These are phyloP conservation scores for Campaea margaritaria DNA, from an alignment of 2,888 invertebrate species.

Conservation along the genomic window DNA sequence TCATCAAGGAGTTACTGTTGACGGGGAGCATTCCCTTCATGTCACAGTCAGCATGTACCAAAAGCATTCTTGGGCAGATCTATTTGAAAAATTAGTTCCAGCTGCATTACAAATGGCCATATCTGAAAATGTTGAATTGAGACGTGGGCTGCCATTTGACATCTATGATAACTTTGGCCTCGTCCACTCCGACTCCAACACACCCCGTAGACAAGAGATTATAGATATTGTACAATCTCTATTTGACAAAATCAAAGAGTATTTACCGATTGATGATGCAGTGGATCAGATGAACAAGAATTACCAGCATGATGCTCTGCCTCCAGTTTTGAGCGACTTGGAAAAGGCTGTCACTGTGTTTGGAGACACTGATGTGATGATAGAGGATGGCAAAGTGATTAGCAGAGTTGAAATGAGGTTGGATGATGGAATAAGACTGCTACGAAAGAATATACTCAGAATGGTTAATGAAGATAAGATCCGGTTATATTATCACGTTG, in stretches of 20 bases:
- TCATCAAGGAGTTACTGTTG: slow-evolving; percentile 93
- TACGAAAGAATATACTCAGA: slow-evolving; percentile 83
- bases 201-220: slow-evolving; percentile 79
- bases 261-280: slow-evolving; percentile 90
- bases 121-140: slow-evolving; percentile 88
- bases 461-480: slow-evolving; percentile 87
- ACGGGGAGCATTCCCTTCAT: slow-evolving; percentile 95
- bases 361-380: slow-evolving; percentile 89
- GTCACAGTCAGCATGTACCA: slow-evolving; percentile 97
- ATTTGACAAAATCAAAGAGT: slow-evolving; percentile 84
- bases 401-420: slow-evolving; percentile 88
- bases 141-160: slow-evolving; percentile 92
- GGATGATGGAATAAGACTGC: slow-evolving; percentile 86
- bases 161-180: slow-evolving; percentile 91
- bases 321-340: slow-evolving; percentile 89
- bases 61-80: slow-evolving; percentile 95
- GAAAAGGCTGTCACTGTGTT: slow-evolving; percentile 90
- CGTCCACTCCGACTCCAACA: slow-evolving; percentile 85
- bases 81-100: slow-evolving; percentile 92
- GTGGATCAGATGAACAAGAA: slow-evolving; percentile 94
- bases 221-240: slow-evolving; percentile 80
- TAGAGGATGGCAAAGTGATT: slow-evolving; percentile 85
- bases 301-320: slow-evolving; percentile 94
- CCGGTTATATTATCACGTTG: slow-evolving; percentile 91
- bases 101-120: slow-evolving; percentile 90